Base-by-base conservation (phyloP, 2,113 vertebrate genomes). In the Dasypus novemcinctus region DNA sequence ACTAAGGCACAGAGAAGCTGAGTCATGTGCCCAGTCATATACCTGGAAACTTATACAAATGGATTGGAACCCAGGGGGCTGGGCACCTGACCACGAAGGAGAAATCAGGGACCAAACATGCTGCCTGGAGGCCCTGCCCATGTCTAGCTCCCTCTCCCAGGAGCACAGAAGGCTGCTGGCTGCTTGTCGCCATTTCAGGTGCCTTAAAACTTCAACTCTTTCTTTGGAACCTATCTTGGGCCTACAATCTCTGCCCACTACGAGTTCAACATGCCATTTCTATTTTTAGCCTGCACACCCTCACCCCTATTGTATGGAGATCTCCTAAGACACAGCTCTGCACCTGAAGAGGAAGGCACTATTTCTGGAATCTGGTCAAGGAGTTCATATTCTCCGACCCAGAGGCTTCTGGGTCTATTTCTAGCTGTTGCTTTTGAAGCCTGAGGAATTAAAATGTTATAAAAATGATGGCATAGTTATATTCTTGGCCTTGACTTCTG, bases 321-420 rank as follows among this genome's bases (percentile, higher is more conserved):
- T 52, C 57, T 64, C 38, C 68, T 74, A 10, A 74, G 85, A 54
- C 49, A 74, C 10, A 41, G 33, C 49, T 90, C 81, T 92, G 43
- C 11, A 63, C 82, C 91, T 86, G 64, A 78, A 91, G 75, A 59
- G 66, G 18, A 92, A 80, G 25, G 63, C 21, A 57, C 78, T 71
- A 83, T 91, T 95, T 96, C 78, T 89, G 54, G 57, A 89, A 83
- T 79, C 41, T 76, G 78, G 72, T 81, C 90, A 88, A 95, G 52
- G 41, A 88, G 64, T 90, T 91, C 94, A 91, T 31, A 12, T 25
- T 61, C 69, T 31, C 20, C 33, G 79, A 15, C 11, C 64, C 38
- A 52, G 0, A 71, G 57, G 78, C 63, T 38, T 72, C 78, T 72
- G 6, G 25, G 33, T 79, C 96, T 95, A 93, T 94, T 93, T 96